Percentiles rank a stretch among this genome's conserved stretches.
Conservation (phyloP, 2,797 vertebrate genomes). For the Yasuhikotakia modesta region DNA sequence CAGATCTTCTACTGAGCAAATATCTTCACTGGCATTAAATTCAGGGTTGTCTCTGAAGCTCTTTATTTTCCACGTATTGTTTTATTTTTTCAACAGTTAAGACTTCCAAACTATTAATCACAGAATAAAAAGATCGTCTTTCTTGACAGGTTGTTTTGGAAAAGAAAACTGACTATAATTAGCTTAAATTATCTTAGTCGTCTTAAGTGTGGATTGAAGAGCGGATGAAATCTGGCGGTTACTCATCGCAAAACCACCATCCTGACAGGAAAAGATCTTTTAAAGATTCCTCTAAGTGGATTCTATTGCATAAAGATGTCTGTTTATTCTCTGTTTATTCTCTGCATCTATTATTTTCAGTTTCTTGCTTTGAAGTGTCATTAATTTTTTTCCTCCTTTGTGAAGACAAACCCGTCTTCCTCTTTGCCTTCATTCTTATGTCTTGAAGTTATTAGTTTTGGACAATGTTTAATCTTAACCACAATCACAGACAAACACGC, state of each 20-base stretch:
- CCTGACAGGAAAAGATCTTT: conserved; percentile 2
- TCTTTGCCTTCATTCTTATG: conserved; percentile 8
- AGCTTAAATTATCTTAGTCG: not conserved
- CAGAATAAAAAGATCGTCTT: not conserved
- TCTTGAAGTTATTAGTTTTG: conserved; percentile 37
- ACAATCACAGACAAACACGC: not conserved
- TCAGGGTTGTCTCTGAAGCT: not conserved
- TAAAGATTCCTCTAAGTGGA: conserved; percentile 23
- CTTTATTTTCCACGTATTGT: not conserved
- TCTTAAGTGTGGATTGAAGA: not conserved
- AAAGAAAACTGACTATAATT: not conserved
- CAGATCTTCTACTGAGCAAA: not conserved
- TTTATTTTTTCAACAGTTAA: not conserved
- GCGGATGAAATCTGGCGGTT: conserved; percentile 7
- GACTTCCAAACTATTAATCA: not conserved
- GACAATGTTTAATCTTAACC: conserved; percentile 3
- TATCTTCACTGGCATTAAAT: not conserved
- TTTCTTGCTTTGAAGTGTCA: conserved; percentile 9
- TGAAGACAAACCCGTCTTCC: conserved; percentile 34
- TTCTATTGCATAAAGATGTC: conserved; percentile 21
- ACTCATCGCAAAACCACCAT: conserved; percentile 17
- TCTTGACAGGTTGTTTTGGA: not conserved
- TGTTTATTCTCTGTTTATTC: conserved; percentile 13
- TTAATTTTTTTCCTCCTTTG: conserved; percentile 15
- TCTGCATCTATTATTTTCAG: conserved; percentile 6